These are phyloP conservation scores for Phataginus tricuspis DNA, from an alignment of 2,797 vertebrate species.

Conservation along the genomic window DNA sequence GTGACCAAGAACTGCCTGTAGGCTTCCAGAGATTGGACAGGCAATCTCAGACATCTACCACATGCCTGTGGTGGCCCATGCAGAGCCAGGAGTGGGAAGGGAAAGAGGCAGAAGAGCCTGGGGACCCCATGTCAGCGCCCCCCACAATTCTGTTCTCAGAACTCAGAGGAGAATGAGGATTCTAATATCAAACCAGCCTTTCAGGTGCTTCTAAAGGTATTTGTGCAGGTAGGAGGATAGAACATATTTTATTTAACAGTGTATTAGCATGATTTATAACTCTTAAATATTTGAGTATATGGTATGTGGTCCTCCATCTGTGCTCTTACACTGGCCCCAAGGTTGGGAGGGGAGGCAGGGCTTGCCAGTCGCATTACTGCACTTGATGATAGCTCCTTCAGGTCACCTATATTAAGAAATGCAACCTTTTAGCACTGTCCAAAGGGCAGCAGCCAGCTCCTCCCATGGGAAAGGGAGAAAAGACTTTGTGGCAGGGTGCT, in stretches of 20 bases:
- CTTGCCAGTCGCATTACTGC: background rate
- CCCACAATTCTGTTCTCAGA: background rate
- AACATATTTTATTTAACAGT: conserved; percentile 13
- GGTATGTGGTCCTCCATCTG: background rate
- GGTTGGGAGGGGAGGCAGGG: background rate
- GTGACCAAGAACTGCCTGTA: background rate
- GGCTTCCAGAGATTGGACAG: background rate
- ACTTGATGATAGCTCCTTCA: background rate
- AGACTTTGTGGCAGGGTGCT: background rate
- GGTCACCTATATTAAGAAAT: background rate
- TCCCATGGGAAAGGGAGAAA: background rate
- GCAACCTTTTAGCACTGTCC: background rate
- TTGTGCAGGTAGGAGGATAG: background rate
- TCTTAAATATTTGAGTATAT: conserved; percentile 35
- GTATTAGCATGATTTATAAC: background rate
- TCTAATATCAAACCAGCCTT: background rate
- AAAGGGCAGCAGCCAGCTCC: background rate
- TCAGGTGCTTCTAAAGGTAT: background rate
- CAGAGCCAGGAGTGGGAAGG: background rate
- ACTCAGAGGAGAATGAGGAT: background rate
- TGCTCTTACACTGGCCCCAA: background rate
- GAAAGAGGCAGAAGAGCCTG: background rate
- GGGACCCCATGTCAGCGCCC: fast-evolving
- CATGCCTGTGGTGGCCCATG: background rate
- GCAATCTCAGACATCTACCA: background rate